A percentile compares a stretch with the other conserved stretches of the same genome.
These are phyloP conservation scores for Pterois miles DNA, from an alignment of 2,797 vertebrate genomes.

Conservation along the genomic window DNA sequence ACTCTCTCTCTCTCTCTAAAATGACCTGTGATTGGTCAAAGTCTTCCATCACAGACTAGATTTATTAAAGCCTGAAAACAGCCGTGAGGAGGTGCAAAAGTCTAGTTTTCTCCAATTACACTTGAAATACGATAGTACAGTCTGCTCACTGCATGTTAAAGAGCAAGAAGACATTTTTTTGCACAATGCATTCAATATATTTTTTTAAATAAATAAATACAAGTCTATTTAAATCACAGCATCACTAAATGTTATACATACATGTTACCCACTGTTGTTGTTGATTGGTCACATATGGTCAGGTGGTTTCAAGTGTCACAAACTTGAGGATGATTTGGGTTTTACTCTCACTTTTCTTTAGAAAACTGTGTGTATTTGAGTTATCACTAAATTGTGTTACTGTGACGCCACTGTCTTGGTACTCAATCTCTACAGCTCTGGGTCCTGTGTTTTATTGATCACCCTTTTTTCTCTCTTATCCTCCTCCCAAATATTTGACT, in stretches of 20 bases:
- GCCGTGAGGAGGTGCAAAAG: too few species aligned
- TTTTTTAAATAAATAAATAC: too few species aligned
- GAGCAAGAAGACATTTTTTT: background rate
- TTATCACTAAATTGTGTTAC: background rate
- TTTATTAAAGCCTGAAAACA: too few species aligned
- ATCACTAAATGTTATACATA: background rate
- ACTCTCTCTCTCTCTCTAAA: too few species aligned
- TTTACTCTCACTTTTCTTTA: background rate
- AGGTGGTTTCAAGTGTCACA: background rate
- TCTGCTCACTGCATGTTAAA: background rate
- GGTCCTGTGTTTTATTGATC: background rate
- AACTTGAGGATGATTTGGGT: background rate
- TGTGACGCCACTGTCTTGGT: background rate
- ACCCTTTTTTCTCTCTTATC: background rate
- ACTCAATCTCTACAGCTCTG: background rate
- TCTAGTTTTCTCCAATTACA: too few species aligned
- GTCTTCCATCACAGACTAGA: too few species aligned
- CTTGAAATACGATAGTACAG: too few species aligned
- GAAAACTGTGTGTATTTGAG: background rate
- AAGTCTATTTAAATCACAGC: background rate
- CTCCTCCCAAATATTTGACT: background rate
- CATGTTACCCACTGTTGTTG: background rate
- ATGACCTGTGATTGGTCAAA: too few species aligned
- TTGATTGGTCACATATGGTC: background rate
- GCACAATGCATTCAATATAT: background rate